Evolutionary conservation across 1,140 invertebrate genomes (phyloP), one percentile per base, ranked within the genome.

Genomic region (Atta texana): DNA sequence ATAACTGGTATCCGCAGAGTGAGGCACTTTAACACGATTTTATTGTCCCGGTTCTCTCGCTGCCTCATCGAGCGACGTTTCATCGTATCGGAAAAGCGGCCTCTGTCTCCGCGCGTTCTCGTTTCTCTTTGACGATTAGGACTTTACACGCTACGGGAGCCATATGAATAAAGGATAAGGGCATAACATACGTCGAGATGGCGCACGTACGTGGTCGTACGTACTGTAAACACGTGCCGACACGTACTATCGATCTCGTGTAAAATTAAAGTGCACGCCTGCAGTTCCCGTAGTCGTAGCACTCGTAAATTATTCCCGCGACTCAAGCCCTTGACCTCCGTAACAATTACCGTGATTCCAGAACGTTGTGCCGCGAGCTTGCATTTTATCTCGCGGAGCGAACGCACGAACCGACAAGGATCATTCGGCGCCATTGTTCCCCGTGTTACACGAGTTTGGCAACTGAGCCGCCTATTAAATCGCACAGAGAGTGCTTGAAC

Each of bases 131-230:
- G 66, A 77, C 72, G 61, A 72, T 68, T 89, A 76, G 69, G 82
- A 77, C 72, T 71, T 49, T 80, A 55, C 59, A 63, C 72, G 80
- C 31, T 55, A 51, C 59, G 21, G 64, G 64, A 61, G 53, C 44
- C 49, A 24, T 80, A 71, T 71, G 69, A 90, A 90, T 87, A 86
- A 87, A 88, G 34, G 75, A 82, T 88, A 81, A 80, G 75, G 74
- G 57, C 49, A 57, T 39, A 87, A 76, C 59, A 18, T 86, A 85
- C 61, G 71, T 69, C 77, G 78, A 77, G 86, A 72, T 44, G 51
- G 76, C 66, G 68, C 68, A 49, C 63, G 53, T 90, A 90, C 88
- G 89, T 89, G 85, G 89, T 76, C 74, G 72, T 80, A 90, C 49
- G 69, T 63, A 39, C 44, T 57, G 75, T 81, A 68, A 87, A 85